phyloP scores from a whole-genome alignment of 2,888 invertebrate species.

The Drosophila nr. perissopoda region DNA sequence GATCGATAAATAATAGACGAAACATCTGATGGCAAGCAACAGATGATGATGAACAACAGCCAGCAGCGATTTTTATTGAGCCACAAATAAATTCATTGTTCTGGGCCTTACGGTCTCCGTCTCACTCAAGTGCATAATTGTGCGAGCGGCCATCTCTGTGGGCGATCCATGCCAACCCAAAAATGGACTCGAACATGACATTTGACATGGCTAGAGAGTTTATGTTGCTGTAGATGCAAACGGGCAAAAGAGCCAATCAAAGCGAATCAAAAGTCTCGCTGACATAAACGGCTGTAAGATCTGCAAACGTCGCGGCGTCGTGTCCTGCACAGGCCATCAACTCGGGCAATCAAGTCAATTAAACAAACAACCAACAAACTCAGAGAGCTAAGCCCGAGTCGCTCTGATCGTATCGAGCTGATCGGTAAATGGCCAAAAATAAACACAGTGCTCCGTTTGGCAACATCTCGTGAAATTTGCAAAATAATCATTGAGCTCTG shows the following conservation, averaged over 20 bases:
- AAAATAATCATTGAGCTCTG: constrained; percentile 61
- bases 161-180: constrained; percentile 44
- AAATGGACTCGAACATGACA: constrained; percentile 57
- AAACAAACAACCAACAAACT: constrained; percentile 67
- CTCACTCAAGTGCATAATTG: constrained; percentile 55
- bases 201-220: constrained; percentile 61
- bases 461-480: constrained; percentile 55
- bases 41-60: constrained; percentile 23
- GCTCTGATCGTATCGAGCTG: constrained; percentile 42
- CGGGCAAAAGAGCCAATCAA: constrained; percentile 34
- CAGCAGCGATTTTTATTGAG: constrained; percentile 31
- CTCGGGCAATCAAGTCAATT: constrained; percentile 78
- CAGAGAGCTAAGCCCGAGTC: constrained; percentile 8
- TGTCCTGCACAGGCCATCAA: constrained; percentile 66
- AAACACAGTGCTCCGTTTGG: constrained; percentile 30
- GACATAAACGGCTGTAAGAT: constrained; percentile 58
- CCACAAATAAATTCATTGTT: constrained; percentile 67
- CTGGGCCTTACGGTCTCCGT: constrained; percentile 18
- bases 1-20: constrained; percentile 36
- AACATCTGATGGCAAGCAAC: constrained; percentile 44
- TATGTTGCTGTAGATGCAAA: not conserved
- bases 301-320: constrained; percentile 41
- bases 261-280: constrained; percentile 35
- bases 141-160: constrained; percentile 26
- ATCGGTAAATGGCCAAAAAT: constrained; percentile 39